Evolutionary conservation across 2,113 vertebrate genomes (phyloP), one percentile per base, ranked within the genome.

Genomic region (Lepus europaeus): DNA sequence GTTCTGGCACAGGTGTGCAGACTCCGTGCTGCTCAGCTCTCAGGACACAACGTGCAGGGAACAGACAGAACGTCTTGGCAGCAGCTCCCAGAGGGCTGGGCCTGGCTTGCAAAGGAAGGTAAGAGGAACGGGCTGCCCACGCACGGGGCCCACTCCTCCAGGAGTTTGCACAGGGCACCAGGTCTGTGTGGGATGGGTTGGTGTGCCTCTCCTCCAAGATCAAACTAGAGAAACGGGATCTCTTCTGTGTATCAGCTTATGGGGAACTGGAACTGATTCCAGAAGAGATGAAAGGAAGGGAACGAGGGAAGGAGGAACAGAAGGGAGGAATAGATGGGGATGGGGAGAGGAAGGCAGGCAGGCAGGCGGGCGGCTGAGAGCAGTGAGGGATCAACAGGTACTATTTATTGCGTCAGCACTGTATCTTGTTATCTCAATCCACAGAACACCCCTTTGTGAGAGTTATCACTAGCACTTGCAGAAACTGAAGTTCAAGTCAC

Each of bases 21-120:
- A 22, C 27, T 91, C 88, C 36, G 70, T 68, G n/a, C 9, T 1
- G 9, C 39, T 83, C 51, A 70, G 86, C 74, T 88, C 68, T 90
- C 73, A 31, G 73, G 22, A 53, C 51, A 31, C 68, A 68, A 53
- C 66, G 72, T 0, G 27, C 12, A 4, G 93, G n/a, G 49, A 79
- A 29, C 39, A 77, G 74, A 84, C 78, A 94, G 64, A 95, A 93
- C 39, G 53, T 45, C 51, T 66, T 91, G 86, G 95, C 86, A 80
- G 74, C 3, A 45, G 59, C 70, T 74, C 20, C 36, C 39, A 20
- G 13, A 85, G 14, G 29, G 53, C 16, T 56, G 63, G 89, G 78
- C 91, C 83, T 80, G 66, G 27, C 49, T n/a, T 14, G 13, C 36
- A 31, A 16, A 79, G 31, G 23, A 22, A 76, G 39, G 45, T 6